phyloP scores from a whole-genome alignment of 2,797 vertebrate genomes.

The Orientallactaga sibirica region DNA sequence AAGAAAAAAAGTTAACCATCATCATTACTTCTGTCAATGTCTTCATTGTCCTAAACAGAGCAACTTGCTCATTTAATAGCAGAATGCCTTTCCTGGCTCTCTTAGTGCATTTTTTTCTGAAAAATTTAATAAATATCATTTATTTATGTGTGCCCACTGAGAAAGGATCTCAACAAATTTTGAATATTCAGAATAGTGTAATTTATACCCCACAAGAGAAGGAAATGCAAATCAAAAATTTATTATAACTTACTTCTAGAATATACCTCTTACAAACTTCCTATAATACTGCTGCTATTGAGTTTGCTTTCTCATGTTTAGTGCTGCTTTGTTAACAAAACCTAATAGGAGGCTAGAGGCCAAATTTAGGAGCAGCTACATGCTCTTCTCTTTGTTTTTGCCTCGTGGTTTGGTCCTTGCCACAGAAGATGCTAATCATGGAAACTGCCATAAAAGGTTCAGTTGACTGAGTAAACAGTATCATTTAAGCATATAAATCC shows the following conservation, averaged over 20 bases:
- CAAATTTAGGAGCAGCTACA: neutral
- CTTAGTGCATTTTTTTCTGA: neutral
- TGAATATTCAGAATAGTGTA: slow-evolving; percentile 36
- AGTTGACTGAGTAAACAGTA: neutral
- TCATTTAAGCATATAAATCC: neutral
- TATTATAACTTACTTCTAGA: slow-evolving; percentile 18
- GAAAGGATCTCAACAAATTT: slow-evolving; percentile 30
- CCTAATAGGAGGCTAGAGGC: neutral
- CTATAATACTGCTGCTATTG: neutral
- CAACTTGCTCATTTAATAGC: neutral
- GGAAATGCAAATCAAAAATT: slow-evolving; percentile 52
- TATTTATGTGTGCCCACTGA: neutral
- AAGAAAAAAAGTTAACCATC: neutral
- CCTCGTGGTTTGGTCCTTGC: neutral
- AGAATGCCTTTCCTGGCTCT: neutral
- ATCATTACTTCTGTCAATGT: neutral
- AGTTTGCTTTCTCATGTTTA: neutral
- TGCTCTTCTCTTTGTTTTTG: neutral
- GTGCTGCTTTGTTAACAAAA: neutral
- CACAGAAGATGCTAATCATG: neutral
- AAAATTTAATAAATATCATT: neutral
- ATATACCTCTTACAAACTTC: neutral
- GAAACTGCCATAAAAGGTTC: neutral
- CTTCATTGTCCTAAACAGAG: neutral
- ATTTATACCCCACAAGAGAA: slow-evolving; percentile 22